Evolutionary conservation across 2,113 vertebrate species (phyloP).

Genomic region (Hemibagrus wyckioides): DNA sequence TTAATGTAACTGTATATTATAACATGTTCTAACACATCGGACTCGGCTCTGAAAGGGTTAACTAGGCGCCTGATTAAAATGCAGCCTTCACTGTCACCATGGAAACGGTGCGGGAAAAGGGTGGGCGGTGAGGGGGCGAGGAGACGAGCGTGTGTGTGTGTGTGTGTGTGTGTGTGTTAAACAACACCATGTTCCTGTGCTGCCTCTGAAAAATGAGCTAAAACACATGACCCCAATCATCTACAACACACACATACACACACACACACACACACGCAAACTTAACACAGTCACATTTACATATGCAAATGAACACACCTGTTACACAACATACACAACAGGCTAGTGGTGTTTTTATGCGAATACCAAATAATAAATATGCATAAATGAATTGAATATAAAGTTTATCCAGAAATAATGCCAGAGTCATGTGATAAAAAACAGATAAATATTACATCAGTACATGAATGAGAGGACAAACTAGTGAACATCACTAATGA

Average conservation of each 20-base stretch:
- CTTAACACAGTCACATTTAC: background rate
- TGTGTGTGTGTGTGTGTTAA: slow-evolving; percentile 19
- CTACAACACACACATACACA: background rate
- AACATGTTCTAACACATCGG: background rate
- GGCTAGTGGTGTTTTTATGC: background rate
- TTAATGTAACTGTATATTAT: background rate
- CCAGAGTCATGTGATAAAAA: background rate
- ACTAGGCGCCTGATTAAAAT: slow-evolving; percentile 74
- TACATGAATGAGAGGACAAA: background rate
- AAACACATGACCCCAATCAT: background rate
- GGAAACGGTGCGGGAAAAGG: slow-evolving; percentile 74
- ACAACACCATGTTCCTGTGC: slow-evolving; percentile 15
- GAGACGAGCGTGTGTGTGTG: background rate
- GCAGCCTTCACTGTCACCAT: slow-evolving; percentile 78
- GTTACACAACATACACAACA: slow-evolving; percentile 7
- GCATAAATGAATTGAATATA: background rate
- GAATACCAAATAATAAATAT: background rate
- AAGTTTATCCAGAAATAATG: background rate
- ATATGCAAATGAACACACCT: background rate
- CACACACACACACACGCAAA: background rate
- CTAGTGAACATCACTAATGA: background rate
- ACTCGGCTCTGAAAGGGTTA: background rate
- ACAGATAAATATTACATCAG: background rate
- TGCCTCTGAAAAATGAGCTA: slow-evolving; percentile 6
- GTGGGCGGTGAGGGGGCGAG: slow-evolving; percentile 76